Base-by-base conservation (phyloP, 2,888 invertebrate genomes). In the Entomobrya multifasciata region DNA sequence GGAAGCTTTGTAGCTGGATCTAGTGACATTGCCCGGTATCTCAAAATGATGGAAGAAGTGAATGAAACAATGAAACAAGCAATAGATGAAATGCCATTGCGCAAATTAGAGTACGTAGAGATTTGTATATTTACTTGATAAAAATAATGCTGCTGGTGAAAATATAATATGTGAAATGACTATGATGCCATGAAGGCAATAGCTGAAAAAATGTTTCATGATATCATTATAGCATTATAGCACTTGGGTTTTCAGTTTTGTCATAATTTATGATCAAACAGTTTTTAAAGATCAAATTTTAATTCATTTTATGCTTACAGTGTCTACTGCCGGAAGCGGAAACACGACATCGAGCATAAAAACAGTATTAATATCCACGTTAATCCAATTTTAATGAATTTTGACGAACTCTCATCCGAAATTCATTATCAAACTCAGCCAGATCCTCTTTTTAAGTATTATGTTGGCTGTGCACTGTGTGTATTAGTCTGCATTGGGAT, bases 401-500 rank as follows among this genome's bases (percentile, higher is more conserved):
- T 96, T 92, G 94, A 93, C 90, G 94, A 94, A 90, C 94, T 93
- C 86, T 93, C 93, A 52, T 94, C 94, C 93, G 97, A 98, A 92
- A 93, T 95, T 90, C 94, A 95, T 3, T 97, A 96, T 92, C 93
- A 96, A 72, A 93, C 94, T 76, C 94, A 96, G 90, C 95, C 95
- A 0, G 98, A 98, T 93, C 96, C 96, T 0, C 94, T 97, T 89
- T 96, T 97, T 92, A 97, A 97, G 92, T 97, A 96, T 92, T 97
- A 96, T 92, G 93, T 96, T 41, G 92, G 95, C 0, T 94, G 94
- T 90, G 94, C 95, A 44, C 93, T 94, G 44, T 91, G 95, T 49
- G 94, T 96, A 20, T 93, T 95, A 60, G 87, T 95, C 15, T 94
- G 94, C 82, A 93, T 94, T 91, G 93, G 95, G 79, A 91, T 94